Conservation (phyloP, 2,888 invertebrate genomes). For the Steinernema hermaphroditum region DNA sequence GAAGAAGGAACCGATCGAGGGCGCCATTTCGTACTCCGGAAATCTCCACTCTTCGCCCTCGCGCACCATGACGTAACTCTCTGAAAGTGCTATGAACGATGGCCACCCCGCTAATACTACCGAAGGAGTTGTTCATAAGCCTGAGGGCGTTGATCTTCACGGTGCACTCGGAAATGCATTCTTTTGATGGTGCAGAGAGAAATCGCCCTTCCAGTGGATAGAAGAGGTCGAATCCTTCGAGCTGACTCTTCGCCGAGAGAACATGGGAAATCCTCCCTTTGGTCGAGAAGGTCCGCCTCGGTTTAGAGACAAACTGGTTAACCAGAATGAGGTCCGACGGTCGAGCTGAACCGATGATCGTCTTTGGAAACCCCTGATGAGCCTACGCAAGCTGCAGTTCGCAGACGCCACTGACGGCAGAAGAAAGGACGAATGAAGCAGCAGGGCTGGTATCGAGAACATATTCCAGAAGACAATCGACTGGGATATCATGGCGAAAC, state of each 20-base stretch:
- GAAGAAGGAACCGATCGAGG: not conserved
- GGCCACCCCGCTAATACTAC: not conserved
- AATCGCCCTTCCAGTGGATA: not conserved
- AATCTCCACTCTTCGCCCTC: not conserved
- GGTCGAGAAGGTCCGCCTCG: not conserved
- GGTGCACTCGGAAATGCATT: not conserved
- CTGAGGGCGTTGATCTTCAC: not conserved
- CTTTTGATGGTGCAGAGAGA: not conserved
- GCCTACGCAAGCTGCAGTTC: not conserved
- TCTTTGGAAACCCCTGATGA: not conserved
- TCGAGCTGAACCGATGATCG: not conserved
- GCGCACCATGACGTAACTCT: not conserved
- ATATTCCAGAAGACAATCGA: no score
- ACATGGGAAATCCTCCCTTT: not conserved
- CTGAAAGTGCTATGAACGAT: not conserved
- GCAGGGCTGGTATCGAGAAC: no score
- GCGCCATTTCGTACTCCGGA: not conserved
- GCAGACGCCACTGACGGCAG: not conserved
- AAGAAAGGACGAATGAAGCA: not conserved
- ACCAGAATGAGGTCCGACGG: not conserved
- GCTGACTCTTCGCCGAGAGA: not conserved
- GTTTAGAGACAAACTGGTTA: constrained; percentile 1
- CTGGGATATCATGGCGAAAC: no score
- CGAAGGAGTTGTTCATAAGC: not conserved
- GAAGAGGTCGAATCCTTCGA: constrained; percentile 14